Base-by-base conservation (phyloP, 2,797 vertebrate genomes). In the Spinus pinus region DNA sequence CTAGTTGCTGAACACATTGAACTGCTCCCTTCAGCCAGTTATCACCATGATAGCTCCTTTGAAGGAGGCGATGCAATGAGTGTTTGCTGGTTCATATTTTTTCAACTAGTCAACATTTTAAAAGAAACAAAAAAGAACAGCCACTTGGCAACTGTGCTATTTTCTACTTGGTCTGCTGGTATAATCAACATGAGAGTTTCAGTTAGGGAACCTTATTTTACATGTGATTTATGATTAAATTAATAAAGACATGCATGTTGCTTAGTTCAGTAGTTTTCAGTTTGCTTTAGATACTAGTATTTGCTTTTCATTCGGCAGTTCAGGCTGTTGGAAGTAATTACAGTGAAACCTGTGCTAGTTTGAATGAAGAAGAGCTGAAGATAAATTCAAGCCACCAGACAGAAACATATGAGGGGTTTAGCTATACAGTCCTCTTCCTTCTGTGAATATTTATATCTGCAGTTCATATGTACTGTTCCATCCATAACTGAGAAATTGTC, bases 21-120 rank as follows among this genome's bases (percentile, higher is more conserved):
- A 11, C 87, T 91, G 84, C 72, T 85, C 93, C 93, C 89, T 92
- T 78, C 44, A 74, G 49, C 57, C 22, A 35, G 15, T 90, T 96
- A 93, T 94, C 78, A 35, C 53, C 41, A 8, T 46, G 53, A 46
- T 75, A 91, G 51, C 60, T 56, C 44, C 67, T 91, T 60, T 81
- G 81, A 75, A 81, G 37, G 16, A 31, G 47, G 70, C 71, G 12
- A 49, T 69, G 77, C 41, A 64, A 51, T 3, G 10, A 67, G 13
- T 82, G 56, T 54, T 81, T 57, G 42, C 70, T 21, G 10, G 27
- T 58, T 89, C 60, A 64, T 60, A 2, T 42, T 35, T 84, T 77
- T 90, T 87, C 31, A 51, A 35, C 60, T 79, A 86, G 44, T 79
- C 56, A 70, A 21, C 57, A 42, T 72, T 78, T 90, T 37, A 20